These are phyloP conservation scores for Chloebia gouldiae DNA, from an alignment of 2,113 vertebrate genomes.

Conservation along the genomic window DNA sequence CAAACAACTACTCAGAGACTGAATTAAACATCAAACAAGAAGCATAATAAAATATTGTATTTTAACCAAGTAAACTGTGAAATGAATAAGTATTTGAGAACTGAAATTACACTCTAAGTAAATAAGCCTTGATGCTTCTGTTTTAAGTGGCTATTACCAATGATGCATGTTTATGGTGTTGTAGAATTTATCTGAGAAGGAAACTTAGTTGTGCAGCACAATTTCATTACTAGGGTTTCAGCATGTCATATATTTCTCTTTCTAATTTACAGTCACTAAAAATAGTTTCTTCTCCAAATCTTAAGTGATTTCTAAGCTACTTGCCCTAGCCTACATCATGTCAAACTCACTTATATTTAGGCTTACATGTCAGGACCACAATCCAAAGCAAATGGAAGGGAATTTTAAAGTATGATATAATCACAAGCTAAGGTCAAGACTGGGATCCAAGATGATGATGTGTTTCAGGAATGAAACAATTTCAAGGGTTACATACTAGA, in stretches of 20 bases:
- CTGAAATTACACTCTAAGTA: background rate
- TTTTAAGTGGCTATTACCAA: background rate
- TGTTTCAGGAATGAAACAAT: background rate
- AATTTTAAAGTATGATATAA: background rate
- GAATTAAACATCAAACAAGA: background rate
- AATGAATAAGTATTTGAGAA: background rate
- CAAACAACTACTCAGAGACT: background rate
- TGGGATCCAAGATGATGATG: background rate
- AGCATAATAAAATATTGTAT: background rate
- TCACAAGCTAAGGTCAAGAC: background rate
- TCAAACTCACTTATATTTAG: background rate
- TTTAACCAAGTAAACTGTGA: background rate
- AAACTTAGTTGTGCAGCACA: background rate
- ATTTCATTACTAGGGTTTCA: constrained; percentile 4
- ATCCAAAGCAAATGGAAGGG: background rate
- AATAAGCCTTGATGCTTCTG: background rate
- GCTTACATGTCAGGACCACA: background rate
- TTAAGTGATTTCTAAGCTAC: background rate
- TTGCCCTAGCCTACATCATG: background rate
- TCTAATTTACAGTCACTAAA: background rate
- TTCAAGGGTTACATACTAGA: background rate
- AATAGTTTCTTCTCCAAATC: background rate
- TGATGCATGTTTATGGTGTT: background rate
- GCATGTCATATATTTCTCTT: background rate
- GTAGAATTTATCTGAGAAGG: background rate